These are phyloP conservation scores for Megalops atlanticus DNA, from an alignment of 2,113 vertebrate species.

Conservation along the genomic window DNA sequence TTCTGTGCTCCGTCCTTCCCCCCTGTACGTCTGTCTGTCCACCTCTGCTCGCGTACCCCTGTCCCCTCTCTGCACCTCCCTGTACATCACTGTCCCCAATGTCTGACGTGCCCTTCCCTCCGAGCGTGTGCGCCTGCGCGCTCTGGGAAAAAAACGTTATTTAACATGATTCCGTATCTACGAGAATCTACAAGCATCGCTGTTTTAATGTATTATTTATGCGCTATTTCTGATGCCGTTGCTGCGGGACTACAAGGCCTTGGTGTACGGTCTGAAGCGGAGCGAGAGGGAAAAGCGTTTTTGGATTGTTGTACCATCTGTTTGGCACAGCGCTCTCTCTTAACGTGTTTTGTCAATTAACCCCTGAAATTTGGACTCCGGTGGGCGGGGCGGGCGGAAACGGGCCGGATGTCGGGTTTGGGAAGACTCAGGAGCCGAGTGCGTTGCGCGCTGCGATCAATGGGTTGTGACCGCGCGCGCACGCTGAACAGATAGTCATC, in stretches of 20 bases:
- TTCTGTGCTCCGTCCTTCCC: constrained; percentile 51
- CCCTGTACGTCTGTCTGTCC: constrained; percentile 9
- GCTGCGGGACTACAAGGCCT: too few species aligned
- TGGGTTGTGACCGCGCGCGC: constrained; percentile 33
- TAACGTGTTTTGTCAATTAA: not conserved
- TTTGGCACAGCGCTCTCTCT: not conserved
- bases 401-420: not conserved
- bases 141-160: not conserved
- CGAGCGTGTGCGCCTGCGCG: not conserved
- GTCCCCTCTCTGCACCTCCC: not conserved
- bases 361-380: not conserved
- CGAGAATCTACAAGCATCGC: not conserved
- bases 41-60: not conserved
- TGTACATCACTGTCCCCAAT: constrained; percentile 10
- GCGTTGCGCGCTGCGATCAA: constrained; percentile 50
- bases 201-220: constrained; percentile 1
- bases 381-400: not conserved
- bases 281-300: not conserved
- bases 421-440: constrained; percentile 43
- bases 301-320: not conserved
- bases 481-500: constrained; percentile 24
- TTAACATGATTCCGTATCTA: not conserved
- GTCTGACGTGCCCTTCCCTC: constrained; percentile 12
- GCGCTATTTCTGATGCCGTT: not conserved
- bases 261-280: not conserved